These are phyloP conservation scores for Sinocyclocheilus anophthalmus DNA, from an alignment of 2,113 vertebrate species.

Conservation along the genomic window DNA sequence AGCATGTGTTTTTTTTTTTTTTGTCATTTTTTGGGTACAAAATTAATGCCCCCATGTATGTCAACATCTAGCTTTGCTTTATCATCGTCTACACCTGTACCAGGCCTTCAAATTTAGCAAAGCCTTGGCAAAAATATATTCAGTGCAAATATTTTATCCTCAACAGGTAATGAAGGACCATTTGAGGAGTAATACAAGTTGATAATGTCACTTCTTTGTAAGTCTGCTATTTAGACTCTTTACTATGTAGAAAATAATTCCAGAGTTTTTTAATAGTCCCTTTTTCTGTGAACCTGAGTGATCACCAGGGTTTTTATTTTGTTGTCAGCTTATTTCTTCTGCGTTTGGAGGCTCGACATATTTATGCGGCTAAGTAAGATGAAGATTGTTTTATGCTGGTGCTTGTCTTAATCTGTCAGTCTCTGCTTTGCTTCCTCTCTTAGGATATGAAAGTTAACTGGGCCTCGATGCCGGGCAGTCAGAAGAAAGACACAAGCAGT, in stretches of 20 bases:
- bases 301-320: not conserved
- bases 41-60: not conserved
- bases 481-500: conserved; percentile 99
- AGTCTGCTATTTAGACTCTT: conserved; percentile 82
- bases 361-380: conserved; percentile 33
- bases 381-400: conserved; percentile 50
- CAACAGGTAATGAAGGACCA: conserved; percentile 69
- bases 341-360: conserved; percentile 38
- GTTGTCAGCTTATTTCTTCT: conserved; percentile 25
- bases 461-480: conserved; percentile 98
- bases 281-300: conserved; percentile 22
- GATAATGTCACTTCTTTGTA: conserved; percentile 84
- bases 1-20: not conserved
- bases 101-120: conserved; percentile 44
- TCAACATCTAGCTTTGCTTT: not conserved
- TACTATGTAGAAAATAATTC: conserved; percentile 64
- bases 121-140: conserved; percentile 57
- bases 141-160: conserved; percentile 78
- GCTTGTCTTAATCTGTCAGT: conserved; percentile 57
- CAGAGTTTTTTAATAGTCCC: not conserved
- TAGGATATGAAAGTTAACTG: conserved; percentile 99
- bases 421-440: conserved; percentile 60
- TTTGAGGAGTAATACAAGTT: conserved; percentile 84
- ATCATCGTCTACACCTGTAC: conserved; percentile 21
- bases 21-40: not conserved